Percentiles rank a stretch among this genome's conserved stretches.
These are phyloP conservation scores for Callinectes sapidus DNA, from an alignment of 2,888 invertebrate genomes.

Conservation along the genomic window DNA sequence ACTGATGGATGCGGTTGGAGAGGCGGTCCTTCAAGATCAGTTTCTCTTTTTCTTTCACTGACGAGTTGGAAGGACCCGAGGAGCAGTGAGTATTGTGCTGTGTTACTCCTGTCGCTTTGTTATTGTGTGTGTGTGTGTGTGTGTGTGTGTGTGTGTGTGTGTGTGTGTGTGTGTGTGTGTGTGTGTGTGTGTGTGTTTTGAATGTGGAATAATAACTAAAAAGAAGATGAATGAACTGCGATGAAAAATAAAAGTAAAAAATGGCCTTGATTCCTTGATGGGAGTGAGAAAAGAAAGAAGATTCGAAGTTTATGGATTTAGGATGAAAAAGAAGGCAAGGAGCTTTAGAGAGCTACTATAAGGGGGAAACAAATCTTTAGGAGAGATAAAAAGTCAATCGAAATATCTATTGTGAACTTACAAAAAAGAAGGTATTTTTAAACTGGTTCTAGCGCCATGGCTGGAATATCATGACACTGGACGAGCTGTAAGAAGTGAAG, in stretches of 20 bases:
- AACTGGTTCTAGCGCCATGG: too few relatives aligned
- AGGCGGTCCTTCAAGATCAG: constrained; percentile 71
- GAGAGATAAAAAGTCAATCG: neutral
- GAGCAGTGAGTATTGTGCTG: constrained; percentile 33
- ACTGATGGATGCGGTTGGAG: constrained; percentile 71
- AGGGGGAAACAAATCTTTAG: neutral
- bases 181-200: neutral
- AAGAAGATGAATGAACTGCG: neutral
- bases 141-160: neutral
- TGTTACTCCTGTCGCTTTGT: neutral
- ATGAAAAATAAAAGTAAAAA: neutral
- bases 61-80: constrained; percentile 44
- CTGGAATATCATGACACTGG: too few relatives aligned
- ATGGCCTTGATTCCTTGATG: too few relatives aligned
- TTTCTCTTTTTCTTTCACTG: constrained; percentile 71
- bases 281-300: neutral
- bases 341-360: neutral
- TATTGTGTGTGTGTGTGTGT: neutral
- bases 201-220: neutral
- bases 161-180: neutral
- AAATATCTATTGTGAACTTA: neutral
- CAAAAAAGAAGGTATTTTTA: neutral
- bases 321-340: neutral
- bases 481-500: neutral
- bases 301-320: neutral